phyloP scores from a whole-genome alignment of 2,113 vertebrate genomes.

The Chaetodon trifascialis region DNA sequence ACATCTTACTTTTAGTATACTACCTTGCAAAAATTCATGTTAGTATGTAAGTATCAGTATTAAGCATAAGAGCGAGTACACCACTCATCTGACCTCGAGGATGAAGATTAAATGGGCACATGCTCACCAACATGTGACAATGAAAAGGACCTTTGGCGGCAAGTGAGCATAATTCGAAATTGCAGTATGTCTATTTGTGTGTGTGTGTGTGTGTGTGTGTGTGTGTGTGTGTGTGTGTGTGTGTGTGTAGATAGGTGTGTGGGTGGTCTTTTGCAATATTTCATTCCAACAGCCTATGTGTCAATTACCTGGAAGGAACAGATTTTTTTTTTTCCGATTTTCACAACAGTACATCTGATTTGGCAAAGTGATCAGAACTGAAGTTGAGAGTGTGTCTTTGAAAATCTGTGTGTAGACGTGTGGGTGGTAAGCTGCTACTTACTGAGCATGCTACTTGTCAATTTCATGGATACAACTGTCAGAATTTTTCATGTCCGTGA shows the following conservation, averaged over 20 bases:
- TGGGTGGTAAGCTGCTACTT: conserved; percentile 15
- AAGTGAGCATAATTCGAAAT: conserved; percentile 9
- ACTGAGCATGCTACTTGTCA: background rate
- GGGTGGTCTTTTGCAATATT: conserved; percentile 31
- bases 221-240: conserved; percentile 26
- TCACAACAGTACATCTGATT: conserved; percentile 17
- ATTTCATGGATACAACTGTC: conserved; percentile 7
- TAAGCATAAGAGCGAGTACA: background rate
- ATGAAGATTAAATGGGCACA: conserved; percentile 15
- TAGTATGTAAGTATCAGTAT: background rate
- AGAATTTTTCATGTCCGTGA: background rate
- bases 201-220: conserved; percentile 14
- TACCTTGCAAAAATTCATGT: background rate
- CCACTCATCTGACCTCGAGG: conserved; percentile 20
- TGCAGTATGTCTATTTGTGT: conserved; percentile 7
- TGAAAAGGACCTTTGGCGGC: background rate
- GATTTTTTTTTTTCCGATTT: conserved; percentile 9
- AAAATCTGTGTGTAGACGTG: conserved; percentile 26
- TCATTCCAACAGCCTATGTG: conserved; percentile 31
- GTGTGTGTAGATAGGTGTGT: conserved; percentile 3
- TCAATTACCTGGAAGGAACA: conserved; percentile 24
- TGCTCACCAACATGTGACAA: conserved; percentile 10
- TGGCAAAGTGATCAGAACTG: conserved; percentile 40
- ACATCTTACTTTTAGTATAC: background rate
- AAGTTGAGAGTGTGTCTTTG: conserved; percentile 40